Base-by-base conservation (phyloP, 2,113 vertebrate genomes). In the Pungitius pungitius region DNA sequence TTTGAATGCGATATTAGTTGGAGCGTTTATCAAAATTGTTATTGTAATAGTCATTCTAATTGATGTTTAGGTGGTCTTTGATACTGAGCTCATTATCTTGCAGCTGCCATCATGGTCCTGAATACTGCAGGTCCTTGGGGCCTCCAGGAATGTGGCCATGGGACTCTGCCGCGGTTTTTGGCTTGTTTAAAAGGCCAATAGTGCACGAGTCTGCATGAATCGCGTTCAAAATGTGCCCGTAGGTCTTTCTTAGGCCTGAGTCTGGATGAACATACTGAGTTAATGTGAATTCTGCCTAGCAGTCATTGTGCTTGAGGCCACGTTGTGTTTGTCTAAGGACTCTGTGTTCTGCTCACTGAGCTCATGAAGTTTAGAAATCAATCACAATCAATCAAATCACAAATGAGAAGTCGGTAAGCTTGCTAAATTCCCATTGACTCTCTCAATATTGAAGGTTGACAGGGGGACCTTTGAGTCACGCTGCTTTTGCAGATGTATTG, bases 81-180 rank as follows among this genome's bases (percentile, higher is more conserved):
- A 66, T 60, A 37, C 27, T 45, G 69, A 69, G 51, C 24, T 47
- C 58, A 15, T 65, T 71, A 78, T 87, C 62, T 59, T n/a, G 12
- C 51, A 73, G 64, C 45, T 43, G 49, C 47, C 57, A 55, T 84
- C 47, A 47, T 42, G 56, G 43, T 84, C 42, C 52, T 64, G 60
- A 67, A 86, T 82, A 71, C 39, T 35, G 22, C 14, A 27, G 35
- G 78, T 78, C 68, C 69, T 83, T 66, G 71, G 30, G 22, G 82
- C 84, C 77, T 82, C 57, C 55, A 18, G 85, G 83, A 89, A 89
- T 85, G 75, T 58, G 13, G 43, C 17, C 80, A 79, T 35, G 79
- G 88, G 87, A 84, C 62, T 51, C 10, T 37, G 45, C 73, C 35
- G 35, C 39, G n/a, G 26, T 58, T 55, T 6, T 70, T 51, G 63